Evolutionary conservation across 2,113 vertebrate genomes (phyloP), one percentile per base, ranked within the genome.

Genomic region (Ranitomeya variabilis): DNA sequence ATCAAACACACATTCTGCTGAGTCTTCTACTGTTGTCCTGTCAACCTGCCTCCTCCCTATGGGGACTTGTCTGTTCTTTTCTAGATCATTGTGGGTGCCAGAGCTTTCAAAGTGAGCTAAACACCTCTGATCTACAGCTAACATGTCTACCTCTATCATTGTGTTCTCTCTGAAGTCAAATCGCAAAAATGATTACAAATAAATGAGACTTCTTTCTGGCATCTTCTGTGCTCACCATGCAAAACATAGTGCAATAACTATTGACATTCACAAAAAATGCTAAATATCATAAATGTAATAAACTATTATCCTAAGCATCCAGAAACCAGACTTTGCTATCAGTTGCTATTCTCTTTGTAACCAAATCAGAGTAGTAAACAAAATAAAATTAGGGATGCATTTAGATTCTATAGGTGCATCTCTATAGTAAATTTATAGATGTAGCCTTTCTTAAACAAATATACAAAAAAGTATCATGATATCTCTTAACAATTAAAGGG

Each of bases 1-100:
- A 88, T 88, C 87, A 88, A 83, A 88, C 87, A 88, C 76, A 87
- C 67, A 74, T 88, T 88, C 80, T 88, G 87, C 87, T 88, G 87
- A 88, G 74, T 82, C 64, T 88, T 82, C 66, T 81, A 82, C 26
- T 83, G 80, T 83, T 88, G 87, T 88, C 87, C 87, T 88, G 87
- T 88, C 87, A 88, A 66, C 69, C 71, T 45, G 52, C 71, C 87
- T 88, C 87, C 87, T 88, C 87, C 87, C 87, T 88, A 64, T 88
- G 87, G 87, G 87, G 80, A 88, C 87, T 83, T 88, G 80, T 88
- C 87, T 88, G 80, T 88, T 83, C 87, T 88, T 83, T 77, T 73
- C 80, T 66, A 83, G 80, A 88, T 88, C 87, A 83, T 88, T 83
- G 80, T 76, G 87, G 87, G 80, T 88, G 80, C 87, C 87, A 83